These are phyloP conservation scores for Ascaphus truei DNA, from an alignment of 2,113 vertebrate species.

Conservation along the genomic window DNA sequence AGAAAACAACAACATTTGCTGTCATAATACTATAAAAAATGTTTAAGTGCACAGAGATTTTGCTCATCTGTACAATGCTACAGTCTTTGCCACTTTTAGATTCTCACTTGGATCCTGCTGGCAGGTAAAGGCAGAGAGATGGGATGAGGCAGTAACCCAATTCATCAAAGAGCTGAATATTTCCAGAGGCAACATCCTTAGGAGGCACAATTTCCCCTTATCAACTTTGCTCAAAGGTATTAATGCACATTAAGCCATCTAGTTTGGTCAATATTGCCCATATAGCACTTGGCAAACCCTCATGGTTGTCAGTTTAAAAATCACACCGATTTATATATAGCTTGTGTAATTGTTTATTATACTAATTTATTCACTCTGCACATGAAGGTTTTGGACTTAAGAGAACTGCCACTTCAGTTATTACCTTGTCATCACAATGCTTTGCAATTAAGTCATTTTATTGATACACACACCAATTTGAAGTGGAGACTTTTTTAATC, in stretches of 20 bases:
- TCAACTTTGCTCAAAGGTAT: neutral
- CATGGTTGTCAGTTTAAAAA: neutral
- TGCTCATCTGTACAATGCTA: no score
- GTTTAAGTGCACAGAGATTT: no score
- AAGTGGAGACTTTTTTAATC: slow-evolving; percentile 24
- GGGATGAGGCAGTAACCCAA: no score
- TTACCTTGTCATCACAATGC: slow-evolving; percentile 33
- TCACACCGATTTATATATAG: slow-evolving; percentile 9
- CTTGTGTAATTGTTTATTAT: neutral
- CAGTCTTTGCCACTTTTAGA: no score
- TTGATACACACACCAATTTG: slow-evolving; percentile 19
- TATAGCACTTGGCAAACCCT: neutral
- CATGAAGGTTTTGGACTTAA: slow-evolving; percentile 6
- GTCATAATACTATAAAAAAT: no score
- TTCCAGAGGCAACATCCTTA: no score
- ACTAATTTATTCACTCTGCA: slow-evolving; percentile 29
- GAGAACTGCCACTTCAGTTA: slow-evolving; percentile 12
- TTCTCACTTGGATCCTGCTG: no score
- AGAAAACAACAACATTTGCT: no score
- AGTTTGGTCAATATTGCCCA: neutral
- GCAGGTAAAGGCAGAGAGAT: no score
- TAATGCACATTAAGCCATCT: neutral
- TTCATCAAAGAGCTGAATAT: no score
- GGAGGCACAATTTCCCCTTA: no score
- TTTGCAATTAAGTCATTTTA: slow-evolving; percentile 32